Evolutionary conservation across 2,113 vertebrate species (phyloP), one percentile per base, ranked within the genome.

Genomic region (Murina feae): DNA sequence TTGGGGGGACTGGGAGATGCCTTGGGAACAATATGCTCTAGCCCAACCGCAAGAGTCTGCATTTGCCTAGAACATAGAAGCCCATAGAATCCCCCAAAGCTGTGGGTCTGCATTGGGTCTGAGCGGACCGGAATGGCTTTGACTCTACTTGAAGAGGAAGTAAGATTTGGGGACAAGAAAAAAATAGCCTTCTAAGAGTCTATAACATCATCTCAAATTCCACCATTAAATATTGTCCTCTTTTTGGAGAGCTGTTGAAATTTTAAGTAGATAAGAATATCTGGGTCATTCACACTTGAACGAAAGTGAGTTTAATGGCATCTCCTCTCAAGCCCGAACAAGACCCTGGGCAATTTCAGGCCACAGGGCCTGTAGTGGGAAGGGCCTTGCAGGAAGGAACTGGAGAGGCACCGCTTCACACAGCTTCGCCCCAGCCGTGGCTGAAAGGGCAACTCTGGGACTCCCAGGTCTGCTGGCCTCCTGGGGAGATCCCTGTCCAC

Each of bases 341-440:
- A 91, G 95, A 88, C 84, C 51, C 51, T 10, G 10, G 44, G 42
- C 5, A 30, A 53, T 80, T 32, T 42, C 49, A 71, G 71, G 91
- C 81, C 79, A 81, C 51, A 7, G 47, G 58, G 55, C 44, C 6
- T 35, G 2, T 63, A 44, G 47, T 76, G 83, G 89, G 66, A 90
- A 87, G 28, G 88, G 21, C 65, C 7, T 9, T 8, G 21, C 28
- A 96, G 89, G 83, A 93, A 91, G 96, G 86, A 86, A 96, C 69
- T 30, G 37, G 53, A 86, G n/a, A 86, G 25, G 37, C 74, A 37
- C 2, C 2, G 17, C 32, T 95, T 94, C 83, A 71, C 79, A 76
- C 25, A 84, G 35, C 58, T 75, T 21, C 89, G 71, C n/a, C 51
- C 37, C 58, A 71, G 30, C 35, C 83, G 53, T 76, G 80, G 44